Conservation (phyloP, 2,797 vertebrate species). For the Merluccius polli region DNA sequence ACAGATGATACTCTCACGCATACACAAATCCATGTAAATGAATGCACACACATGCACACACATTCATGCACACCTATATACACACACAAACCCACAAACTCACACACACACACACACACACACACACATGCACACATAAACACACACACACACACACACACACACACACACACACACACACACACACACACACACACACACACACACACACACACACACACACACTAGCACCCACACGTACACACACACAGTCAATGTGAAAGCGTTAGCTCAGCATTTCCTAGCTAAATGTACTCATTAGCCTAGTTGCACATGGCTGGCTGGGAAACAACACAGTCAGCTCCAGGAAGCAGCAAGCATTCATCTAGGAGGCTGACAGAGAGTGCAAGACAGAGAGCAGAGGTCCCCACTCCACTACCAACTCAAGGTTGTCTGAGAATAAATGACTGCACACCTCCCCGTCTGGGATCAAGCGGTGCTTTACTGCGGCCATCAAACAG, state of each 20-base stretch:
- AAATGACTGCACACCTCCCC: constrained; percentile 9
- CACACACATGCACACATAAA: background rate
- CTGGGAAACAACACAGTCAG: constrained; percentile 77
- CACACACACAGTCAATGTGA: constrained; percentile 48
- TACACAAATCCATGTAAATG: constrained; percentile 6
- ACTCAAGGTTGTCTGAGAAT: constrained; percentile 45
- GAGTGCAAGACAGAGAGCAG: constrained; percentile 64
- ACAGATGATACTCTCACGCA: constrained; percentile 50
- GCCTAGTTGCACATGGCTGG: constrained; percentile 76
- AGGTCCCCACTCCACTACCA: constrained; percentile 63
- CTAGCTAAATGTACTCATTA: constrained; percentile 76
- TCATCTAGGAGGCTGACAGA: constrained; percentile 69
- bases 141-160: too few relatives aligned
- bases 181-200: background rate
- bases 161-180: background rate
- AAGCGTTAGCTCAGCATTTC: constrained; percentile 75
- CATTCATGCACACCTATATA: background rate
- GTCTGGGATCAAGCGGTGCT: background rate
- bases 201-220: background rate
- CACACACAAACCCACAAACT: background rate
- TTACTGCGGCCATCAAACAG: background rate
- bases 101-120: background rate
- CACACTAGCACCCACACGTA: constrained; percentile 10
- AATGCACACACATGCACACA: background rate
- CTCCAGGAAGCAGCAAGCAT: constrained; percentile 69